Percentiles rank a stretch among this genome's conserved stretches.
phyloP scores from a whole-genome alignment of 2,888 invertebrate species.

The Leistus spinibarbis region DNA sequence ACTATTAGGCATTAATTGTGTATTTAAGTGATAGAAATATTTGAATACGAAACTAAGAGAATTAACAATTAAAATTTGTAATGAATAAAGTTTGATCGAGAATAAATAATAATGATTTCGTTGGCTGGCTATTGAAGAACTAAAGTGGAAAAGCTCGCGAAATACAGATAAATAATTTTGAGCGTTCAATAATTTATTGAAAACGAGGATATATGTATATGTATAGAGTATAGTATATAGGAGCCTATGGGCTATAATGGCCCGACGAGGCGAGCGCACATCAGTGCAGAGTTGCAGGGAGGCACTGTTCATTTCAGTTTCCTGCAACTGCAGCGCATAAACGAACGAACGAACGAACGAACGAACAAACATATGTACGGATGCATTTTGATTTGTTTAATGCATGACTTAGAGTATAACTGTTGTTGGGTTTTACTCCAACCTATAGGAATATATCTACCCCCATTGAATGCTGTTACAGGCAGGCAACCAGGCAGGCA shows the following conservation, averaged over 20 bases:
- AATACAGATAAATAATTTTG: not conserved
- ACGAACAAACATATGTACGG: not conserved
- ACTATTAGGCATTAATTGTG: too few relatives aligned
- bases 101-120: not conserved
- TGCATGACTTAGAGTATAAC: constrained; percentile 15
- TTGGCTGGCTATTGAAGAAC: not conserved
- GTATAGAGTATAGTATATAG: not conserved
- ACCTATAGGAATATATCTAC: not conserved
- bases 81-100: too few relatives aligned
- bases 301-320: not conserved
- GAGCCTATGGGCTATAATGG: not conserved
- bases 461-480: too few relatives aligned
- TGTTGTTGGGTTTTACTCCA: not conserved
- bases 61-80: too few relatives aligned
- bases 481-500: too few relatives aligned
- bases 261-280: too few relatives aligned
- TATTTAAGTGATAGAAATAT: too few relatives aligned
- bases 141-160: not conserved
- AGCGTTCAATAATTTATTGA: not conserved
- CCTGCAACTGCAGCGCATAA: not conserved
- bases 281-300: too few relatives aligned
- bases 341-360: constrained; percentile 2
- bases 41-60: too few relatives aligned
- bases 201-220: not conserved
- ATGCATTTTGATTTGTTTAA: constrained; percentile 17